A percentile compares a stretch with the other conserved stretches of the same genome.
phyloP scores from a whole-genome alignment of 2,113 vertebrate species.

The Typhlomys cinereus region DNA sequence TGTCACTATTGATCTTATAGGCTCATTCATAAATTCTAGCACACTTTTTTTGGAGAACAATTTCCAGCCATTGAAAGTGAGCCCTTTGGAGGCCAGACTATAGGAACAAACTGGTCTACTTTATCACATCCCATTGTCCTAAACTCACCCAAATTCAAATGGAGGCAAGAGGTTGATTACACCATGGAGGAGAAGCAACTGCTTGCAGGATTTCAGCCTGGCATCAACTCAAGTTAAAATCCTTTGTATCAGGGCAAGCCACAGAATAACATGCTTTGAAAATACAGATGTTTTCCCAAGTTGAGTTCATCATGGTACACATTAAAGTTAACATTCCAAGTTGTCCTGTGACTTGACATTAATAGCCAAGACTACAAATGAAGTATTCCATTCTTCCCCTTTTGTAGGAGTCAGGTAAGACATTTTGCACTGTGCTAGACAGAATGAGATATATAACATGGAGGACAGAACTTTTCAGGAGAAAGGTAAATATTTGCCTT shows the following conservation, averaged over 20 bases:
- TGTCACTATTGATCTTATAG: neutral
- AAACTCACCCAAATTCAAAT: neutral
- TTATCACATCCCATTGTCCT: neutral
- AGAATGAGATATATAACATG: neutral
- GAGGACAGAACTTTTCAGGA: neutral
- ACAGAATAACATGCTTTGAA: neutral
- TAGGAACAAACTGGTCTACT: neutral
- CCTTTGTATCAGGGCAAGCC: neutral
- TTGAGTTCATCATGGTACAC: neutral
- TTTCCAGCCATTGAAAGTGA: neutral
- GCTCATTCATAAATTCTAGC: neutral
- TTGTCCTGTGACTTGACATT: neutral
- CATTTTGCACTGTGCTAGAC: neutral
- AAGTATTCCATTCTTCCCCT: neutral
- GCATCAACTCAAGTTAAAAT: neutral
- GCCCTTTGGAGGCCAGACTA: neutral
- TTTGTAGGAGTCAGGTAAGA: neutral
- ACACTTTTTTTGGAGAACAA: neutral
- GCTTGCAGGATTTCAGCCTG: neutral
- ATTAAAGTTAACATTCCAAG: neutral
- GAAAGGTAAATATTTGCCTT: neutral
- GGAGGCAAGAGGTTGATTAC: neutral
- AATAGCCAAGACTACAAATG: neutral
- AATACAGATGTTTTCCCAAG: neutral
- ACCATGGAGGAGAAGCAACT: neutral